These are phyloP conservation scores for Vanessa tameamea DNA, from an alignment of 1,140 invertebrate species.

Conservation along the genomic window DNA sequence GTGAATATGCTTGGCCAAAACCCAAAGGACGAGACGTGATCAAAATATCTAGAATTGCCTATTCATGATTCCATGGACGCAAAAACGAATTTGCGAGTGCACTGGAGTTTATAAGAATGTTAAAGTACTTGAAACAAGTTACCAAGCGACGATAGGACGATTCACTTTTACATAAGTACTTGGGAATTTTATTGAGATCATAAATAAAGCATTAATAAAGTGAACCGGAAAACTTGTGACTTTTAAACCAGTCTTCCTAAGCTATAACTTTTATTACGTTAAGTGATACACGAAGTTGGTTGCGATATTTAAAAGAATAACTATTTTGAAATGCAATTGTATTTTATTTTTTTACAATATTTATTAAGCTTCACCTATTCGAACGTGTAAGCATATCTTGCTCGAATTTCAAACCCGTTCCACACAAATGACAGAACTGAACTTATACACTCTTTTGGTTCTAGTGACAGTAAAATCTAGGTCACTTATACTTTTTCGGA, in stretches of 20 bases:
- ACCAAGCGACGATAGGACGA: conserved; percentile 17
- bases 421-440: no score
- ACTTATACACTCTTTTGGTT: no score
- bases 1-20: conserved; percentile 55
- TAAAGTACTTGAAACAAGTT: conserved; percentile 15
- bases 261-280: neutral
- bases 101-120: conserved; percentile 6
- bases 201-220: conserved; percentile 27
- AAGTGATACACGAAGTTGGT: neutral
- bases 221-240: conserved; percentile 25
- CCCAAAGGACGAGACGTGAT: conserved; percentile 64
- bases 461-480: no score
- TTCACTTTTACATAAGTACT: conserved; percentile 16
- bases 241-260: neutral
- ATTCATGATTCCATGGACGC: conserved; percentile 45
- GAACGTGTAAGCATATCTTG: no score
- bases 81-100: conserved; percentile 1
- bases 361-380: no score
- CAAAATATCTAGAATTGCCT: conserved; percentile 65
- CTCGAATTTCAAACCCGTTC: no score
- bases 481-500: no score
- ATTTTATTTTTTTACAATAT: no score
- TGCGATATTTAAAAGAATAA: no score
- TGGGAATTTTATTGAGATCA: conserved; percentile 23
- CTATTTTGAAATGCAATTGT: no score